These are phyloP conservation scores for Neosilurus hyrtlii DNA, from an alignment of 2,797 vertebrate species.

Conservation along the genomic window DNA sequence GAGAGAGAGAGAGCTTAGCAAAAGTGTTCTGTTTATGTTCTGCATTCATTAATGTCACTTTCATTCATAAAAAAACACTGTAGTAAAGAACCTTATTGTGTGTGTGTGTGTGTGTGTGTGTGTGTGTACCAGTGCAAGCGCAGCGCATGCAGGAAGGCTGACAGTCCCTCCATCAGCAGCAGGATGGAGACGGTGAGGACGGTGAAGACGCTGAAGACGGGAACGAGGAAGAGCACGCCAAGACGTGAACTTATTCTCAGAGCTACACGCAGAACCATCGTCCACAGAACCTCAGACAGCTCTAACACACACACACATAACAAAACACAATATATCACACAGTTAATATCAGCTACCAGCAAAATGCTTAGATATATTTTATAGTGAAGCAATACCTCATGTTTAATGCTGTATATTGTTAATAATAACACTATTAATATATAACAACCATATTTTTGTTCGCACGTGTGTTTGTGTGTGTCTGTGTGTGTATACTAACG, in stretches of 20 bases:
- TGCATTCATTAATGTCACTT: background rate
- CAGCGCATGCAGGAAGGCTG: constrained; percentile 94
- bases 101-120: background rate
- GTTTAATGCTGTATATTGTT: background rate
- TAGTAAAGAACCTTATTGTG: background rate
- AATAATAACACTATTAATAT: background rate
- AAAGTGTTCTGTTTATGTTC: background rate
- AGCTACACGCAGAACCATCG: constrained; percentile 90
- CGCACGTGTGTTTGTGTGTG: background rate
- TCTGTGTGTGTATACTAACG: constrained; percentile 72
- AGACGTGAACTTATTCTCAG: constrained; percentile 76
- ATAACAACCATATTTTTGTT: background rate
- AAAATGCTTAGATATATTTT: background rate
- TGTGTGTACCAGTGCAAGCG: constrained; percentile 90
- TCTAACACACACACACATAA: constrained; percentile 68
- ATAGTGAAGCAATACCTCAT: background rate
- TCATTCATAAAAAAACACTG: background rate
- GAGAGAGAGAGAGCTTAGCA: constrained; percentile 1
- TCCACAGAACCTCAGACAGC: constrained; percentile 93
- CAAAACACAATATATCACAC: background rate
- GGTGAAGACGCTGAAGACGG: constrained; percentile 82
- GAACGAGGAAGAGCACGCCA: constrained; percentile 81
- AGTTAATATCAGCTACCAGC: background rate
- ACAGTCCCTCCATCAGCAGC: constrained; percentile 94
- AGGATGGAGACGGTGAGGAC: constrained; percentile 88